phyloP scores from a whole-genome alignment of 2,113 vertebrate species.

The Hypocryptadius cinnamomeus region DNA sequence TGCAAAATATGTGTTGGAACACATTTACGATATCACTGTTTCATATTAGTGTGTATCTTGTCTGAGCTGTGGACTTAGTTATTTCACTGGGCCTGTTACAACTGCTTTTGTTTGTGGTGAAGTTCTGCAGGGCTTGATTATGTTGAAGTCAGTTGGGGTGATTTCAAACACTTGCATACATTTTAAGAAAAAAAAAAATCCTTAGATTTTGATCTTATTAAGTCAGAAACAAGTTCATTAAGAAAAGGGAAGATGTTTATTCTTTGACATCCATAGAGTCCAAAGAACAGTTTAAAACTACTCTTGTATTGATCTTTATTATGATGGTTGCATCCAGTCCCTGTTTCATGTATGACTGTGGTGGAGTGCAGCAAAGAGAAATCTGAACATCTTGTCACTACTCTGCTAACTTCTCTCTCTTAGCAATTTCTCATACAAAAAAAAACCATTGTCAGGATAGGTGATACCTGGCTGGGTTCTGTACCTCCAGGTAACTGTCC shows the following conservation, averaged over 20 bases:
- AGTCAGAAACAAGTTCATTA: not conserved
- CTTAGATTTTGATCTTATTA: not conserved
- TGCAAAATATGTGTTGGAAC: not conserved
- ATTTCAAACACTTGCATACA: not conserved
- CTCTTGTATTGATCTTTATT: not conserved
- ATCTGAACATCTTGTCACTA: not conserved
- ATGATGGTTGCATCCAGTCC: not conserved
- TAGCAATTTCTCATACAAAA: fast-evolving
- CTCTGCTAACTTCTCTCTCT: not conserved
- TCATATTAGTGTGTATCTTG: not conserved
- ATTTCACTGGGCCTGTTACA: not conserved
- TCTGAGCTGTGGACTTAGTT: not conserved
- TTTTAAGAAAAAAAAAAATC: not conserved
- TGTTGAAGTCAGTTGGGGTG: not conserved
- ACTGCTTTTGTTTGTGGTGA: not conserved
- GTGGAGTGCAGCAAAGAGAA: not conserved
- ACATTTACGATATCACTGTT: not conserved
- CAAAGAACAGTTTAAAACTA: not conserved
- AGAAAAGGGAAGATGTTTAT: not conserved
- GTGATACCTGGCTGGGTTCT: not conserved
- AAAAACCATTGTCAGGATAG: not conserved
- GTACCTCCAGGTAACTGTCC: not conserved
- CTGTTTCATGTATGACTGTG: not conserved
- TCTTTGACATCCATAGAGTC: not conserved
- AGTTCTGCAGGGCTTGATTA: not conserved